Evolutionary conservation across 92 coral and sea anemone genomes (phyloP).

Genomic region (Umimayanthus kanabou): DNA sequence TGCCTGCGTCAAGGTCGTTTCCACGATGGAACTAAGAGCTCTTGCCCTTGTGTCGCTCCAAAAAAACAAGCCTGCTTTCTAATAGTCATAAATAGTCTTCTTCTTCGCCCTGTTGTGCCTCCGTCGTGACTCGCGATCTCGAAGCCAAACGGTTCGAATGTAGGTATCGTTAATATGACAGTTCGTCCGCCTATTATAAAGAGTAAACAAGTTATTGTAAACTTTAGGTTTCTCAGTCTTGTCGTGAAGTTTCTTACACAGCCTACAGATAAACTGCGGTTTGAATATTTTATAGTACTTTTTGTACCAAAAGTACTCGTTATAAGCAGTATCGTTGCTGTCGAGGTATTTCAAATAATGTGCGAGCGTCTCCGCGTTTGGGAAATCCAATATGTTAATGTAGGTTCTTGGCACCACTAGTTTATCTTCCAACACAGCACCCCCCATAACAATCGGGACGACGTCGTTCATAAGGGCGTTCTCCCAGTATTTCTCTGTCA

Average conservation of each 20-base stretch:
- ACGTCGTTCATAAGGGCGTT: slow-evolving; percentile 8
- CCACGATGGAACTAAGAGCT: no score
- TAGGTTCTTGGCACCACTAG: slow-evolving; percentile 11
- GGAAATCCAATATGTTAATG: slow-evolving; percentile 26
- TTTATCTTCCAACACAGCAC: background rate
- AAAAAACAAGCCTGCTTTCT: background rate
- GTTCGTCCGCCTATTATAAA: background rate
- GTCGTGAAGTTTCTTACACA: slow-evolving; percentile 35
- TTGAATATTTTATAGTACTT: slow-evolving; percentile 20
- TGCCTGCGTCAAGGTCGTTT: no score
- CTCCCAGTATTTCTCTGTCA: slow-evolving; percentile 41
- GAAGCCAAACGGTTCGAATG: slow-evolving; percentile 20
- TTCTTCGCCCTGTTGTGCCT: background rate
- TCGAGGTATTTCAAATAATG: slow-evolving; percentile 35
- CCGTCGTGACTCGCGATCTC: background rate
- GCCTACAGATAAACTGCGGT: slow-evolving; percentile 14
- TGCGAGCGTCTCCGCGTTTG: slow-evolving; percentile 7
- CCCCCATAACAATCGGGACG: slow-evolving; percentile 32
- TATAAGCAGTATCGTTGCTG: slow-evolving; percentile 32
- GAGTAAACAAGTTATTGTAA: background rate
- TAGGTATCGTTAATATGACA: slow-evolving; percentile 13
- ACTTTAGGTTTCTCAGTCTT: slow-evolving; percentile 18
- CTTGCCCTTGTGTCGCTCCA: no score
- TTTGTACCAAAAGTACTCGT: slow-evolving; percentile 32
- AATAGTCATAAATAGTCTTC: background rate